A percentile compares a stretch with the other conserved stretches of the same genome.
phyloP scores from a whole-genome alignment of 2,888 invertebrate species.

The Chrysotoxum bicinctum region DNA sequence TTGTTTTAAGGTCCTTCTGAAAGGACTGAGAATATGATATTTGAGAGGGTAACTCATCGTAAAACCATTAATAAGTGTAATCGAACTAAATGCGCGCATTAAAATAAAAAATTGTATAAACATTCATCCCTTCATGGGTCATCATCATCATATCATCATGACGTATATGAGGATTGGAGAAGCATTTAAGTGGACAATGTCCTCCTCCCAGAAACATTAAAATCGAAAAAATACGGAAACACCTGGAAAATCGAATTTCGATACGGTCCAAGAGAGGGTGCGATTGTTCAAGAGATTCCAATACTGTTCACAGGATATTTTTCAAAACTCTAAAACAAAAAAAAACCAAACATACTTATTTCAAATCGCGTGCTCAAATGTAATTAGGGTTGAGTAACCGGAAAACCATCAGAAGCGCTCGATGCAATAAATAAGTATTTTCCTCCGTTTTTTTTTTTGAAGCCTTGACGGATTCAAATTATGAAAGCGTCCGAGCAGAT shows the following conservation, averaged over 20 bases:
- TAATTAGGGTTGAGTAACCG: constrained; percentile 63
- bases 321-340: neutral
- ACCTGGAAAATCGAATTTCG: constrained; percentile 72
- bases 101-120: constrained; percentile 46
- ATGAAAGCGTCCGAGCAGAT: constrained; percentile 51
- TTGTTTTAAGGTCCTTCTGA: constrained; percentile 21
- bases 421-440: constrained; percentile 14
- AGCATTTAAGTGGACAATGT: constrained; percentile 62
- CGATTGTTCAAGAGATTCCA: constrained; percentile 53
- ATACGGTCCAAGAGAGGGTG: constrained; percentile 56
- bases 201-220: constrained; percentile 18
- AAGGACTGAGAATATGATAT: neutral
- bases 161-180: constrained; percentile 26
- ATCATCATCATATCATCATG: constrained; percentile 1
- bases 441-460: neutral
- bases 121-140: constrained; percentile 25
- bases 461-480: constrained; percentile 37
- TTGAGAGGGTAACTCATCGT: constrained; percentile 10
- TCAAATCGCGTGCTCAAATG: constrained; percentile 57
- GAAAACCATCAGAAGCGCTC: constrained; percentile 54
- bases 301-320: constrained; percentile 38
- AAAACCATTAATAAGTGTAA: constrained; percentile 62
- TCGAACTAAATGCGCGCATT: constrained; percentile 65
- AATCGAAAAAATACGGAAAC: constrained; percentile 44
- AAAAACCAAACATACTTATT: neutral